Base-by-base conservation (phyloP, 2,113 vertebrate species). In the Pica pica region DNA sequence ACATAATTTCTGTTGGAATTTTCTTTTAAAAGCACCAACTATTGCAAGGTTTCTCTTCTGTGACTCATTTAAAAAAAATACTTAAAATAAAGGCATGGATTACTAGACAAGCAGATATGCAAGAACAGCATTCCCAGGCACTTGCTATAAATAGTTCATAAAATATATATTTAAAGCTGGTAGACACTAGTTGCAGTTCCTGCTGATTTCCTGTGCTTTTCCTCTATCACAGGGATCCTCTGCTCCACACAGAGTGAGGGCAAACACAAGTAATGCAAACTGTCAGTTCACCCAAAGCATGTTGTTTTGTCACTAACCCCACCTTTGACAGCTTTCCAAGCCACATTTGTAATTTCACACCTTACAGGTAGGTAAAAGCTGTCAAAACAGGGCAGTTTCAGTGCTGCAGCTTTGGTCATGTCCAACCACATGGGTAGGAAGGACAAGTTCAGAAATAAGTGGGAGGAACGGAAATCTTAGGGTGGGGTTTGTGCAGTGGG, bases 381-480 rank as follows among this genome's bases (percentile, higher is more conserved):
- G 56, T 41, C 50, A 47, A 16, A 19, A 74, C 33, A 9, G 8
- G 35, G 35, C 39, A 27, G 60, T 74, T 87, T 78, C 31, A 37
- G 61, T 30, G 74, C 22, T 0, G 39, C 57, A 18, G 23, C 42
- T 78, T 37, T 52, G 63, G 16, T 65, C n/a, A 4, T 3, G 4
- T 79, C 59, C 13, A 37, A 8, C 47, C 27, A 16, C 18, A 0
- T 30, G 49, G 35, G 64, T 42, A 41, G 50, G 50, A 53, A 70
- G 47, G 39, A 13, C 41, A 47, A 71, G 16, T 64, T 84, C 80
- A 87, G 68, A 92, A 90, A 39, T 39, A 44, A 30, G 27, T 39
- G 86, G 65, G 86, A 94, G 83, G 83, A 95, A 96, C 80, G 42
- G 86, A 95, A 86, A 96, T 87, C 69, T 71, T 53, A 23, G 83